Percentiles rank a stretch among this genome's conserved stretches.
Conservation (phyloP, 2,113 vertebrate species). For the Psammodynastes pulverulentus region DNA sequence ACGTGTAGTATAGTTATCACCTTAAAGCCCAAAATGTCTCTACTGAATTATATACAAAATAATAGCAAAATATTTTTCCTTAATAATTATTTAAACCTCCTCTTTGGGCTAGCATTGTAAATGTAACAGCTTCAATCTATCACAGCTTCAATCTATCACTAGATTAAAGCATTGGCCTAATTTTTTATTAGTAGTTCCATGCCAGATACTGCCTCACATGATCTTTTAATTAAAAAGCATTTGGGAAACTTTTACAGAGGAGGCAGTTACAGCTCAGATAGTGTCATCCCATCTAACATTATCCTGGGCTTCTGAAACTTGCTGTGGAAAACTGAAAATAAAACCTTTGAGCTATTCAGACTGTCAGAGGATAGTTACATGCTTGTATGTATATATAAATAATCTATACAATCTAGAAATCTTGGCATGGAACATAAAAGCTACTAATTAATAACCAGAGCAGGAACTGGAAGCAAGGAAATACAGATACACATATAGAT, state of each 20-base stretch:
- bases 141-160: not conserved
- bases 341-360: not conserved
- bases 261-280: not conserved
- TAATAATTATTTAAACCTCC: not conserved
- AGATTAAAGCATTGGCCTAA: not conserved
- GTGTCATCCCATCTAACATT: not conserved
- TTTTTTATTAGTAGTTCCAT: not conserved
- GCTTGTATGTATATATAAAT: not conserved
- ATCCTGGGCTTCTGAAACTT: not conserved
- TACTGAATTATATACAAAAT: slow-evolving; percentile 34
- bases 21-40: slow-evolving; percentile 56
- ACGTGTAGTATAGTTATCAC: not conserved
- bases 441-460: not conserved
- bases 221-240: not conserved
- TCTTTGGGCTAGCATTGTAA: not conserved
- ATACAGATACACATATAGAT: not conserved
- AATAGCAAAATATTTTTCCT: not conserved
- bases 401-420: not conserved
- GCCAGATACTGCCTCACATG: not conserved
- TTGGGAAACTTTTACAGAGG: not conserved
- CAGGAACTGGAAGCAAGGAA: not conserved
- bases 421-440: not conserved
- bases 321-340: not conserved
- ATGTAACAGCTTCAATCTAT: not conserved
- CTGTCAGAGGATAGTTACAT: not conserved